phyloP scores from a whole-genome alignment of 2,797 vertebrate genomes.

The Psittacula echo region DNA sequence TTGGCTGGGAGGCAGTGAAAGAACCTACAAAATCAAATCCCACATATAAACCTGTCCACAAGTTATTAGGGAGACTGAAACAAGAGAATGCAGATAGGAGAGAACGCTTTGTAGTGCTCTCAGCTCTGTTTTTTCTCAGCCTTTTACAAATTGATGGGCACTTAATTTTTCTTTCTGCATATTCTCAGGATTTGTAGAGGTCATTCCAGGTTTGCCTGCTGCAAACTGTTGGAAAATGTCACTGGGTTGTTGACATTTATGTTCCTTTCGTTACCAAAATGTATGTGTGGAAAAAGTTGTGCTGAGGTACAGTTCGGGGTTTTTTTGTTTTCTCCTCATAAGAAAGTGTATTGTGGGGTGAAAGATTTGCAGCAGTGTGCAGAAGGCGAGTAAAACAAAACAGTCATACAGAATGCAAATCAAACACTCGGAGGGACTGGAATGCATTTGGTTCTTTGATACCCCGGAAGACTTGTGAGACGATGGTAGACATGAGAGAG shows the following conservation, averaged over 20 bases:
- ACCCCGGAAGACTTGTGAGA: conserved; percentile 4
- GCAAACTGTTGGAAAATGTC: neutral
- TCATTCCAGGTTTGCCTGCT: neutral
- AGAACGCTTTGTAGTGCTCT: conserved; percentile 4
- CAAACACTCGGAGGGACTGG: neutral
- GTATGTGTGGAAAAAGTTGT: neutral
- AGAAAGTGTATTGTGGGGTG: neutral
- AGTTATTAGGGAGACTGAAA: conserved; percentile 35
- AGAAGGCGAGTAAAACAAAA: neutral
- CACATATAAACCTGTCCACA: conserved; percentile 29
- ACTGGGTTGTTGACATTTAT: neutral
- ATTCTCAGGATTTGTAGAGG: neutral
- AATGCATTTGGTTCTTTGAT: conserved; percentile 15
- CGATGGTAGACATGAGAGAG: conserved; percentile 24
- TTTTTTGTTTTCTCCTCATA: neutral
- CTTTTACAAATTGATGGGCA: conserved; percentile 13
- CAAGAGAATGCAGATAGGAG: neutral
- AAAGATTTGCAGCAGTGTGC: neutral
- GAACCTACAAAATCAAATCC: conserved; percentile 15
- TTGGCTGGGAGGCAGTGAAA: conserved; percentile 12
- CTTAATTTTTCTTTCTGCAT: conserved; percentile 41
- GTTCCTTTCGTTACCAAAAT: neutral
- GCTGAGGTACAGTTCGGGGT: neutral
- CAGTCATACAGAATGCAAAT: neutral
- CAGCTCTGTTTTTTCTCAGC: conserved; percentile 48